Percentiles rank a stretch among this genome's conserved stretches.
phyloP scores from a whole-genome alignment of 2,888 invertebrate species.

The Aricia artaxerxes region DNA sequence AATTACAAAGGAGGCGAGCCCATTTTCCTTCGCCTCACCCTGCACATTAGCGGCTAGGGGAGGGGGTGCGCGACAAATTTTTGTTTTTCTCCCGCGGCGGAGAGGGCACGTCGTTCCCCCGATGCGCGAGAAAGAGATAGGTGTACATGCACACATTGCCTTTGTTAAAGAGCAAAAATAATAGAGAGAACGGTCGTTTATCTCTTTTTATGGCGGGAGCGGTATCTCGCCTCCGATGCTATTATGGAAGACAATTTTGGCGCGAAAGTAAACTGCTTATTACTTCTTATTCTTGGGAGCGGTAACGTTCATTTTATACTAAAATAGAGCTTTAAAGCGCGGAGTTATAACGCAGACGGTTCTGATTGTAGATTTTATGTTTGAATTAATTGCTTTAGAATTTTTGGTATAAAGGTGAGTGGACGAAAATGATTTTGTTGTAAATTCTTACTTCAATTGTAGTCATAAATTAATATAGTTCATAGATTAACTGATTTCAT shows the following conservation, averaged over 20 bases:
- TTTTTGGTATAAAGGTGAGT: background rate
- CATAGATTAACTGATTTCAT: too few species aligned
- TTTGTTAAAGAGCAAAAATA: conserved; percentile 80
- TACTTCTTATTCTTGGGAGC: conserved; percentile 75
- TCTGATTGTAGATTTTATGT: conserved; percentile 31
- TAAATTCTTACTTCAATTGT: background rate
- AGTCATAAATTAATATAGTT: background rate
- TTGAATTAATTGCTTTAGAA: conserved; percentile 25
- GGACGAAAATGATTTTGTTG: background rate
- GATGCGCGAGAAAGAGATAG: conserved; percentile 64
- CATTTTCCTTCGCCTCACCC: conserved; percentile 61
- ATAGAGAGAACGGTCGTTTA: conserved; percentile 80
- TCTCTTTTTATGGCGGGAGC: conserved; percentile 78
- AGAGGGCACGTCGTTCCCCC: conserved; percentile 51
- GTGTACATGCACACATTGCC: conserved; percentile 75
- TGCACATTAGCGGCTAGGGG: conserved; percentile 70
- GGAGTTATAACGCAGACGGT: conserved; percentile 38
- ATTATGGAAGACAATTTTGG: conserved; percentile 80
- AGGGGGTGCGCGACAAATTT: conserved; percentile 70
- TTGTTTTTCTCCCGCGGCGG: conserved; percentile 72
- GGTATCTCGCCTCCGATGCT: conserved; percentile 76
- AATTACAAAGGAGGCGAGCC: conserved; percentile 73
- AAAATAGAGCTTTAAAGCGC: conserved; percentile 41
- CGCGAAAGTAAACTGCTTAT: conserved; percentile 81
- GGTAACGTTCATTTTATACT: conserved; percentile 46